Evolutionary conservation across 2,888 invertebrate genomes (phyloP).

Genomic region (Toxonevra muliebris): DNA sequence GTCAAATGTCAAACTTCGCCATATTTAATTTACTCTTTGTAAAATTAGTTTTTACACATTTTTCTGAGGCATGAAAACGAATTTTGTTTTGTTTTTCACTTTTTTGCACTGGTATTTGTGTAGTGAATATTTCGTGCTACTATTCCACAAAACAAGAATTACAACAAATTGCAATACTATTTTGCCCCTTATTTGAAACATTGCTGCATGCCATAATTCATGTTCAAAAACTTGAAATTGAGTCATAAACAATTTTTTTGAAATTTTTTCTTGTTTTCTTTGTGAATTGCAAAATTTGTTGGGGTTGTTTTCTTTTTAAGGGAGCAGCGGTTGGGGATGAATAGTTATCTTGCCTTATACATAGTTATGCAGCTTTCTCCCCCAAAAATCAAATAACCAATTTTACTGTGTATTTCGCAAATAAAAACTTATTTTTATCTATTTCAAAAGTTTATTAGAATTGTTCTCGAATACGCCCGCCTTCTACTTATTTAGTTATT

Average conservation of each 20-base stretch:
- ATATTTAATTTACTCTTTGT: slow-evolving; percentile 29
- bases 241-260: slow-evolving; percentile 34
- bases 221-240: slow-evolving; percentile 36
- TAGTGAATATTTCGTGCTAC: not conserved
- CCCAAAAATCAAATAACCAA: too few relatives aligned
- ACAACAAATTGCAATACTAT: slow-evolving; percentile 27
- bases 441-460: too few relatives aligned
- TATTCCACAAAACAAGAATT: slow-evolving; percentile 19
- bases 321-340: too few relatives aligned
- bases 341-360: too few relatives aligned
- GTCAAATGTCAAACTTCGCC: slow-evolving; percentile 31
- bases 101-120: not conserved
- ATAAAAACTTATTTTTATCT: too few relatives aligned
- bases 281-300: too few relatives aligned
- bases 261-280: too few relatives aligned
- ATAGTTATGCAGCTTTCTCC: too few relatives aligned
- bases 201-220: slow-evolving; percentile 33
- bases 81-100: slow-evolving; percentile 16
- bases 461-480: too few relatives aligned
- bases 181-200: slow-evolving; percentile 16
- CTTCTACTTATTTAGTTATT: too few relatives aligned
- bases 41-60: slow-evolving; percentile 29
- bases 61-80: slow-evolving; percentile 25
- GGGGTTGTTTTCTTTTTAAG: too few relatives aligned
- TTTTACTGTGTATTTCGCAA: too few relatives aligned